Evolutionary conservation across 2,888 invertebrate genomes (phyloP).

Genomic region (Gibbula magus): DNA sequence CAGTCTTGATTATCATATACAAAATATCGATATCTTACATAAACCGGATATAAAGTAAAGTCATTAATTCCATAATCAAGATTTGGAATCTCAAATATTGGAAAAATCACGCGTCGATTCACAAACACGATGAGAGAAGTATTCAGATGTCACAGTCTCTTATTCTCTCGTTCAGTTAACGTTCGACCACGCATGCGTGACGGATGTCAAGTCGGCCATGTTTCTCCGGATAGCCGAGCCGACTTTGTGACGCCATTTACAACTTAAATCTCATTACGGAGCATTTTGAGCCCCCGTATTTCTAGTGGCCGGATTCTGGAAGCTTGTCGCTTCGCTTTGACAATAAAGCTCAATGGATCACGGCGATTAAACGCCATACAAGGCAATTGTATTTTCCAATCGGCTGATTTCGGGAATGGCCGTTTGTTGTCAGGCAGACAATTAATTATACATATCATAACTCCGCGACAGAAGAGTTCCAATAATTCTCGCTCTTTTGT

Average conservation of each 20-base stretch:
- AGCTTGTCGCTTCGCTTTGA: not conserved
- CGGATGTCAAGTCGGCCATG: not conserved
- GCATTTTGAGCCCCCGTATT: not conserved
- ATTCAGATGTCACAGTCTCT: not conserved
- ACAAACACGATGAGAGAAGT: no score
- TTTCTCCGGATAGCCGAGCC: not conserved
- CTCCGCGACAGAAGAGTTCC: not conserved
- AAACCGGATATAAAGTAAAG: no score
- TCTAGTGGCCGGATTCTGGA: not conserved
- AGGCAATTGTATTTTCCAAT: not conserved
- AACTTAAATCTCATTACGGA: not conserved
- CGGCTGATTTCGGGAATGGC: not conserved
- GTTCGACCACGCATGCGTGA: not conserved
- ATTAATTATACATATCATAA: slow-evolving; percentile 7
- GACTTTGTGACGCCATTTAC: not conserved
- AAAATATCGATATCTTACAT: no score
- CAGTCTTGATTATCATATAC: no score
- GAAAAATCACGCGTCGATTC: no score
- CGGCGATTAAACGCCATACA: not conserved
- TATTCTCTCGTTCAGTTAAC: not conserved
- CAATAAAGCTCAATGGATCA: slow-evolving; percentile 1
- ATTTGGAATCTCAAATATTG: no score
- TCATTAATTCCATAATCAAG: no score
- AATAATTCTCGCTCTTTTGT: not conserved
- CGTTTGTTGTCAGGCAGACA: not conserved